Evolutionary conservation across 2,888 invertebrate species (phyloP).

Genomic region (Netelia fuscicornis): DNA sequence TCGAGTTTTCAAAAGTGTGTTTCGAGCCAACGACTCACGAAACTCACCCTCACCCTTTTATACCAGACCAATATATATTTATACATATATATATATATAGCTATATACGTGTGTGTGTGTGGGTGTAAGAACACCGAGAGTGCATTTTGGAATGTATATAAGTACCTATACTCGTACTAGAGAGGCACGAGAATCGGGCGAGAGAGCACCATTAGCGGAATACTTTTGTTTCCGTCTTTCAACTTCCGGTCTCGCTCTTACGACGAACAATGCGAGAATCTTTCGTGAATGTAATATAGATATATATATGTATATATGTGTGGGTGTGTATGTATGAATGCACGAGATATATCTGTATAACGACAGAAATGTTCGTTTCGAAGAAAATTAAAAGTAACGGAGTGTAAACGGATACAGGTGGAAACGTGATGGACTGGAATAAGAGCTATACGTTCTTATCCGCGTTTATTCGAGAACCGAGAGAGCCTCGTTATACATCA

Average conservation of each 20-base stretch:
- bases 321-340: neutral
- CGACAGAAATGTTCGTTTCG: slow-evolving; percentile 52
- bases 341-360: neutral
- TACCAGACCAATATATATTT: neutral
- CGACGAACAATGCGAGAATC: slow-evolving; percentile 39
- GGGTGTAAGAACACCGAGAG: neutral
- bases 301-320: neutral
- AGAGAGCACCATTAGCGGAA: slow-evolving; percentile 49
- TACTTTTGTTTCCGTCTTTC: slow-evolving; percentile 54
- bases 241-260: slow-evolving; percentile 46
- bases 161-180: slow-evolving; percentile 18
- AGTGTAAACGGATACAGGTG: slow-evolving; percentile 56
- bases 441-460: slow-evolving; percentile 34
- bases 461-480: slow-evolving; percentile 39
- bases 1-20: slow-evolving; percentile 55
- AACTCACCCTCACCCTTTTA: neutral
- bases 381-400: slow-evolving; percentile 61
- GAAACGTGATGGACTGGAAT: neutral
- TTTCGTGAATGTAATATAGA: slow-evolving; percentile 8
- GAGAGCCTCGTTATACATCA: slow-evolving; percentile 48
- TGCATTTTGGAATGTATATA: slow-evolving; percentile 9
- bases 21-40: slow-evolving; percentile 35
- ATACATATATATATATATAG: neutral
- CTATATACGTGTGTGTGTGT: neutral
- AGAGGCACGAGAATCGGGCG: neutral